Evolutionary conservation across 2,797 vertebrate genomes (phyloP).

Genomic region (Tolypeutes matacus): DNA sequence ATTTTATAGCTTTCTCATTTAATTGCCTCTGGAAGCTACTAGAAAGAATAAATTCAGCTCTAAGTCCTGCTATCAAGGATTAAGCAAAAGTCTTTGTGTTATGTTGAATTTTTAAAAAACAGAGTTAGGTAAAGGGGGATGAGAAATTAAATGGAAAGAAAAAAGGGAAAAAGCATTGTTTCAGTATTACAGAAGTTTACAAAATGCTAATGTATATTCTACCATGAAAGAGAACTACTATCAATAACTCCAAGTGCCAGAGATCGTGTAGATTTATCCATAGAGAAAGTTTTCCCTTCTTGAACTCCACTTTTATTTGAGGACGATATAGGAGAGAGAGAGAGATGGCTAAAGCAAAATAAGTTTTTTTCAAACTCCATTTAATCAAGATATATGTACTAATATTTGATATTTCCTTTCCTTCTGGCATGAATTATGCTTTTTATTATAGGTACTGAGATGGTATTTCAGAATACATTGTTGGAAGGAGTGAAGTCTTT

Average conservation of each 20-base stretch:
- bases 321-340: background rate
- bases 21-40: background rate
- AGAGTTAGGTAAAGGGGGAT: background rate
- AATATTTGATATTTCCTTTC: background rate
- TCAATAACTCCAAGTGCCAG: background rate
- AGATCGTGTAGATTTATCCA: background rate
- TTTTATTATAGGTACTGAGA: constrained; percentile 62
- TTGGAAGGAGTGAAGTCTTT: constrained; percentile 31
- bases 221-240: background rate
- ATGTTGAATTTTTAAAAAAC: background rate
- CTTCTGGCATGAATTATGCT: background rate
- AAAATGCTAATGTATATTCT: background rate
- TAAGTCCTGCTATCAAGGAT: background rate
- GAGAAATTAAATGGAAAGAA: background rate
- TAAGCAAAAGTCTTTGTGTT: background rate
- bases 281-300: background rate
- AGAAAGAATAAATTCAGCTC: background rate
- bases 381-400: background rate
- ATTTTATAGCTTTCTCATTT: background rate
- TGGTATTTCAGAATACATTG: constrained; percentile 60
- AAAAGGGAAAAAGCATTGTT: background rate
- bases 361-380: background rate
- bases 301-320: constrained; percentile 6
- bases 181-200: background rate
- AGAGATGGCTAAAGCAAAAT: background rate